phyloP scores from a whole-genome alignment of 2,113 vertebrate genomes.

The Tetrax tetrax region DNA sequence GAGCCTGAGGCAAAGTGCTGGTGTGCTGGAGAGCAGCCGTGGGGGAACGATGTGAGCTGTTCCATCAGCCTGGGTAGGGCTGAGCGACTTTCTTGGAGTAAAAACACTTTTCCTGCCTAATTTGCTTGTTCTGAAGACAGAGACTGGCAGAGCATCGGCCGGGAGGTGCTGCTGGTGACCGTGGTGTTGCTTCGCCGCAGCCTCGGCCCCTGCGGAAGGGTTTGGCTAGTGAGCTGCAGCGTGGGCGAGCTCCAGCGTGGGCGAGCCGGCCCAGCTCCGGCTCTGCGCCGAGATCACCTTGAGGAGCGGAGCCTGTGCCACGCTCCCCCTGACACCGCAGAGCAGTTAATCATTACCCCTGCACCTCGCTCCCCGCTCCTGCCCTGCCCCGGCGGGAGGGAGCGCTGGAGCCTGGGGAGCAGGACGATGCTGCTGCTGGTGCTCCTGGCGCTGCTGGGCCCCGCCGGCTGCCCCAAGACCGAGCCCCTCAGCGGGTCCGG shows the following conservation, averaged over 20 bases:
- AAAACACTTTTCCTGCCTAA: background rate
- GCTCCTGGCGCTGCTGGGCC: constrained; percentile 24
- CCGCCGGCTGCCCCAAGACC: constrained; percentile 44
- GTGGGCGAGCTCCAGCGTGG: accelerated
- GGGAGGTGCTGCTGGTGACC: background rate
- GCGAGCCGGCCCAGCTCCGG: background rate
- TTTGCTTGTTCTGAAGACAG: background rate
- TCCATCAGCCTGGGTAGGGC: background rate
- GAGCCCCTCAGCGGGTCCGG: constrained; percentile 43
- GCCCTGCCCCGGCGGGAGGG: background rate
- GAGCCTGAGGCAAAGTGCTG: background rate
- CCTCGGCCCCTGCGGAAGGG: background rate
- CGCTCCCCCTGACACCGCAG: background rate
- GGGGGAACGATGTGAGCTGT: background rate
- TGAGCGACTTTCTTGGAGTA: background rate
- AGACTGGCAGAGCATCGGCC: background rate
- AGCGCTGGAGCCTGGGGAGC: background rate
- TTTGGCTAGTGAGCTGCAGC: background rate
- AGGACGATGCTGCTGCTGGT: constrained; percentile 56
- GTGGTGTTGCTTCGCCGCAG: accelerated
- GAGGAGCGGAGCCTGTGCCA: background rate
- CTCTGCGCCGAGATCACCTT: background rate
- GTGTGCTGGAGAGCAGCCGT: too few species aligned
- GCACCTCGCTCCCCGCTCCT: accelerated
- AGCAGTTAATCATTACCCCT: constrained; percentile 74